These are phyloP conservation scores for Aplodontia rufa DNA, from an alignment of 2,113 vertebrate genomes.

Conservation along the genomic window DNA sequence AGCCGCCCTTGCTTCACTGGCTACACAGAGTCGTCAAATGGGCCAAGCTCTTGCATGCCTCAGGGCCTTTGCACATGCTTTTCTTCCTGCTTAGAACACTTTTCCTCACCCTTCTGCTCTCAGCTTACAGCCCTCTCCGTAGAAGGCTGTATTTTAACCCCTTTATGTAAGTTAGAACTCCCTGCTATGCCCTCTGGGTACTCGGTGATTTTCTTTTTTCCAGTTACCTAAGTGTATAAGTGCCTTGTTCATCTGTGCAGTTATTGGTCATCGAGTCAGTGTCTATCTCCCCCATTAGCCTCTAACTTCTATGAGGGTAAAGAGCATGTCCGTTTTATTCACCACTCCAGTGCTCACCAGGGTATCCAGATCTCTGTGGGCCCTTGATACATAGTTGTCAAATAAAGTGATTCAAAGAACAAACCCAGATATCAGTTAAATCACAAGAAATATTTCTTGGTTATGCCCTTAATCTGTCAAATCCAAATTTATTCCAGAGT, in stretches of 20 bases:
- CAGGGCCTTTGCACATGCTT: neutral
- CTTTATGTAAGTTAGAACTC: neutral
- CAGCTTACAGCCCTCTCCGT: neutral
- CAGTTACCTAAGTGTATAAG: neutral
- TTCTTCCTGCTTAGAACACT: neutral
- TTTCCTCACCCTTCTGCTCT: neutral
- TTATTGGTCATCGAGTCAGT: neutral
- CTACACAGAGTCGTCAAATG: neutral
- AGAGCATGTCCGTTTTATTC: neutral
- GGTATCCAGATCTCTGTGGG: neutral
- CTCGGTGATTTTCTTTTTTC: neutral
- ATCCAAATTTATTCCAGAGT: constrained; percentile 15
- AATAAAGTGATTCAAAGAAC: neutral
- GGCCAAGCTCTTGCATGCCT: neutral
- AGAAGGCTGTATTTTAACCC: neutral
- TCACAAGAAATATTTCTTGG: neutral
- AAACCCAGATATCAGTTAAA: neutral
- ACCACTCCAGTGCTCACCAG: neutral
- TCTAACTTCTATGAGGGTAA: neutral
- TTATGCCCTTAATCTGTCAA: neutral
- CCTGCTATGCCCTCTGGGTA: neutral
- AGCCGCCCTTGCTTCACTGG: neutral
- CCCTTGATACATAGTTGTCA: neutral
- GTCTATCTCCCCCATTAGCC: neutral
- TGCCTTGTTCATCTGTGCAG: neutral